Evolutionary conservation across 2,888 invertebrate species (phyloP), one percentile per base, ranked within the genome.

Genomic region (Drosophila barbarae): DNA sequence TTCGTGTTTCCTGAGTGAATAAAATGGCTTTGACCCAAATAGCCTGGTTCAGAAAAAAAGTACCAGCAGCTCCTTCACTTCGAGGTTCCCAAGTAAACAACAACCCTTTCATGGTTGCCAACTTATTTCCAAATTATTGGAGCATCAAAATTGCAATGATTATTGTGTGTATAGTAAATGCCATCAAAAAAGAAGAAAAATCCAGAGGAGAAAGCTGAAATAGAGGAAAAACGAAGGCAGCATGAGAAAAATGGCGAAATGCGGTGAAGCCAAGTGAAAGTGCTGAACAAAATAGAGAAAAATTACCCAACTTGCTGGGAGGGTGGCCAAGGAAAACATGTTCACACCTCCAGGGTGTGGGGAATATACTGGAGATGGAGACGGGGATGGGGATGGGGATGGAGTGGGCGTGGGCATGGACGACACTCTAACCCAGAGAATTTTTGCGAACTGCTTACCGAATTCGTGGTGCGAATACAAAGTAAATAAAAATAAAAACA

Each of bases 121-220:
- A 65, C 72, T 72, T 69, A 74, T 84, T 82, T 69, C 68, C 73
- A 73, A 84, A 82, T 82, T 80, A 82, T 82, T 82, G 83, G 81
- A 82, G 81, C 81, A 82, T 82, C 84, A 84, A 84, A 83, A 82
- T 84, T 83, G 77, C 73, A 83, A 77, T 82, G 83, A 84, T 82
- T 82, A 84, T 80, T 79, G 74, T 82, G 75, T 81, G 80, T 59
- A 60, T 53, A 50, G 72, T 41, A 49, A 47, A 69, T 60, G 50
- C 55, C 28, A 34, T 36, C 38, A 23, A 12, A 34, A 36, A 51
- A n/a, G 35, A 34, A 39, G 34, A 39, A 58, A 51, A 50, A 60
- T 15, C 49, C 35, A 28, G 34, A 50, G 46, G 51, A 42, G 51
- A 49, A 44, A 36, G 34, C 34, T 10, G 34, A 50, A 54, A 50